Base-by-base conservation (phyloP, 2,888 invertebrate species). In the Rugalucina vietnamica region DNA sequence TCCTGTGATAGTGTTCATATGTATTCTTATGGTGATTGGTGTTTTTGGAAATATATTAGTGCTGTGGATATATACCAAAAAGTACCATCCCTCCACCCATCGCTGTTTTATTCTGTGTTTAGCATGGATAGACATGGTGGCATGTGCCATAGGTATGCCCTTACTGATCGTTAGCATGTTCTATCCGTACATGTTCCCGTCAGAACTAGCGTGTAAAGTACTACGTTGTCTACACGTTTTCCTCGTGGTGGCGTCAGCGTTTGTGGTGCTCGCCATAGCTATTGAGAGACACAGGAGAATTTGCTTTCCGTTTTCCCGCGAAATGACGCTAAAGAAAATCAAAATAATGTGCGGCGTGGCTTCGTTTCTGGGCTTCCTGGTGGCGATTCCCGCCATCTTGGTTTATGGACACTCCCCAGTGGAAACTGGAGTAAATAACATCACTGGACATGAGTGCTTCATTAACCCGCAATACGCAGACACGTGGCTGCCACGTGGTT, bases 371-470 rank as follows among this genome's bases (percentile, higher is more conserved):
- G 88, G 91, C 3, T 82, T 90, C 32, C 76, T 91, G 14, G 88
- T 92, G 27, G 89, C 91, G 1, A 73, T 88, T 18, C 89, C 89
- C 1, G 86, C 89, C 3, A 72, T 89, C 10, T 72, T 89, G 32
- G 79, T 92, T 18, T 91, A 90, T 76, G 92, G 91, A 8, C 81
- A 87, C 10, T 76, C 89, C n/a, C 82, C 84, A 0, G 88, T 88
- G 0, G 88, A 90, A 12, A 90, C 91, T 0, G 88, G 82, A 8
- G 84, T 90, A 10, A 36, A 82, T 8, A 89, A 89, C 57, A 79
- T 92, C 0, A 84, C 84, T 1, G 93, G 92, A 4, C 85, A 79
- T 24, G 92, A 92, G 78, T 93, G 93, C 57, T 91, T 91, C 72
- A 88, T 89, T 10, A 86, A 89, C 60, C 88, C 90, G 24, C 27